These are phyloP conservation scores for Uria aalge DNA, from an alignment of 2,113 vertebrate genomes.

Conservation along the genomic window DNA sequence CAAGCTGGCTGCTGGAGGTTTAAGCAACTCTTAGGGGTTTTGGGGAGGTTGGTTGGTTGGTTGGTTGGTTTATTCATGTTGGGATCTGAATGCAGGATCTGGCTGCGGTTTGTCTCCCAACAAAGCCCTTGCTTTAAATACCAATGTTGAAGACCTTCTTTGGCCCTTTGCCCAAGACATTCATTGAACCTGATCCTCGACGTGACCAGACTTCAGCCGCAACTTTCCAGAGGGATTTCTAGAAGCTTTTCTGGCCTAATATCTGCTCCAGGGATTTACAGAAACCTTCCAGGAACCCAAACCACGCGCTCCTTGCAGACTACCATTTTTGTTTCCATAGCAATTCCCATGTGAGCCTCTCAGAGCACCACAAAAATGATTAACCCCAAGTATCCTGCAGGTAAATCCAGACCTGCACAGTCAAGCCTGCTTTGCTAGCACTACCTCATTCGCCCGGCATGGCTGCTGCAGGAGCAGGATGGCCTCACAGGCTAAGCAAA, in stretches of 20 bases:
- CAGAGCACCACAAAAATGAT: rapidly evolving
- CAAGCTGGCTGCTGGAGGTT: not conserved
- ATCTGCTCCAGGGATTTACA: not conserved
- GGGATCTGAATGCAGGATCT: not conserved
- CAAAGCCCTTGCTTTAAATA: not conserved
- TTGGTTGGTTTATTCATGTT: not conserved
- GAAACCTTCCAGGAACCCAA: not conserved
- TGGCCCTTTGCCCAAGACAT: not conserved
- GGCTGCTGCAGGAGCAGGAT: not conserved
- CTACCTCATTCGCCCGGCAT: not conserved
- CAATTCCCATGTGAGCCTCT: not conserved
- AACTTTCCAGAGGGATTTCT: not conserved
- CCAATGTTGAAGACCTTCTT: not conserved
- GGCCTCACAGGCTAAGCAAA: not conserved
- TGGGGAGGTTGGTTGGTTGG: not conserved
- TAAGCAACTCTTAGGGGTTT: not conserved
- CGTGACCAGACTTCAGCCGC: not conserved
- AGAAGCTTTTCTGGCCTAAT: not conserved
- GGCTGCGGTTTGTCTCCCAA: not conserved
- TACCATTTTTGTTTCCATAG: not conserved
- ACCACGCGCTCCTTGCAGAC: not conserved
- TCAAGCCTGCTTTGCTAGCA: not conserved
- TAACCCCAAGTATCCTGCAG: not conserved
- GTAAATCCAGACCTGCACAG: not conserved
- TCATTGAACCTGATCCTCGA: not conserved